phyloP scores from a whole-genome alignment of 2,797 vertebrate species.

The Rhinatrema bivittatum region DNA sequence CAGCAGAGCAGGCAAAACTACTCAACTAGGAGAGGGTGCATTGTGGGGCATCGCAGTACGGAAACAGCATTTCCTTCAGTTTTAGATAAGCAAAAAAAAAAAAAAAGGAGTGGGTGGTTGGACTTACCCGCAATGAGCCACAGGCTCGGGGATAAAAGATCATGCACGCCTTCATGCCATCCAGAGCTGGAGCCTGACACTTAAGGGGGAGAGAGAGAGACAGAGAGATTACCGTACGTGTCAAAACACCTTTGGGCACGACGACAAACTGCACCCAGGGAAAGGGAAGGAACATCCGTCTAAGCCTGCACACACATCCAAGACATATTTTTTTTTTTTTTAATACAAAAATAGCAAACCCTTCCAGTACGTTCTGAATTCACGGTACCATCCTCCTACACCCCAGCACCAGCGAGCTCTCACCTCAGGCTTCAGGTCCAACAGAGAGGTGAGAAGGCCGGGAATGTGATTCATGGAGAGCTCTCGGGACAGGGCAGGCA shows the following conservation, averaged over 20 bases:
- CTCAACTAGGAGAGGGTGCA: background rate
- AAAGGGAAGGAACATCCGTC: too few relatives aligned
- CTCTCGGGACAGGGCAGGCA: conserved; percentile 73
- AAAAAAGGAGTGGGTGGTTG: too few relatives aligned
- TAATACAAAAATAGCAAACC: too few relatives aligned
- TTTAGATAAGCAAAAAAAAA: too few relatives aligned
- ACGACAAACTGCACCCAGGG: too few relatives aligned
- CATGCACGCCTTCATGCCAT: conserved; percentile 84
- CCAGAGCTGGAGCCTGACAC: conserved; percentile 73
- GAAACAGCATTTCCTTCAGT: too few relatives aligned
- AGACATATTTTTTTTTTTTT: too few relatives aligned
- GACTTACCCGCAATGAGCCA: conserved; percentile 72
- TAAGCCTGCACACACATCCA: too few relatives aligned
- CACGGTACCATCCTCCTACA: background rate
- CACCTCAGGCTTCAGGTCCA: conserved; percentile 80
- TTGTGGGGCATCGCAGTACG: too few relatives aligned
- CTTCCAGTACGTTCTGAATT: too few relatives aligned
- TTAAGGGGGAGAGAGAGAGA: conserved; percentile 11
- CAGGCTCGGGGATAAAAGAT: conserved; percentile 78
- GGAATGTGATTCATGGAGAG: conserved; percentile 80
- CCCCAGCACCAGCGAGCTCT: conserved; percentile 7
- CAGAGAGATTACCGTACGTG: background rate
- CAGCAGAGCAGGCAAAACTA: too few relatives aligned
- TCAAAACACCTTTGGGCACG: too few relatives aligned
- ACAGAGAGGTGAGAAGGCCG: conserved; percentile 78